phyloP scores from a whole-genome alignment of 2,888 invertebrate genomes.

The Ophraella communa region DNA sequence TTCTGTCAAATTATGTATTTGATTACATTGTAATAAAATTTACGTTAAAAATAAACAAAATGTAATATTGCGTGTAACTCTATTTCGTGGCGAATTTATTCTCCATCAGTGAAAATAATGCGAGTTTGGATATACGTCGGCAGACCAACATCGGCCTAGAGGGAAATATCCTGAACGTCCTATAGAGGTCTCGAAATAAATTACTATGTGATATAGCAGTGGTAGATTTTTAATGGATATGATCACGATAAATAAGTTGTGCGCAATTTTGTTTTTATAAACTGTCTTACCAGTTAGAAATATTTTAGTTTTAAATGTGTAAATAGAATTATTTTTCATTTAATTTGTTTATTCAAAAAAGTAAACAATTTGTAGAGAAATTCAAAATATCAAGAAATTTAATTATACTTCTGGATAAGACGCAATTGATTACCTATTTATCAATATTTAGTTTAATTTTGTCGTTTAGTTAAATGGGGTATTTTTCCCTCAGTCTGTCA shows the following conservation, averaged over 20 bases:
- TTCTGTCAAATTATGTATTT: not conserved
- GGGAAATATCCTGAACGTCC: slow-evolving; percentile 56
- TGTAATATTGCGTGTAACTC: slow-evolving; percentile 41
- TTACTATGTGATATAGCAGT: slow-evolving; percentile 43
- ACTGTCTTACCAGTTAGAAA: too few relatives aligned
- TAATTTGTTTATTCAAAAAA: too few relatives aligned
- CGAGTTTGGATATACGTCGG: slow-evolving; percentile 22
- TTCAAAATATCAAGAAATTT: too few relatives aligned
- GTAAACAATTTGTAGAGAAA: too few relatives aligned
- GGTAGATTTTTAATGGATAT: not conserved
- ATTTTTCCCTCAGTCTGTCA: too few relatives aligned
- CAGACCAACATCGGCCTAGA: slow-evolving; percentile 40
- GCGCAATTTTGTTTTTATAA: too few relatives aligned
- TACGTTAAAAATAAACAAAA: slow-evolving; percentile 31
- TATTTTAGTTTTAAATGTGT: too few relatives aligned
- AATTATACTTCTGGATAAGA: too few relatives aligned
- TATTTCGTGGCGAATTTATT: slow-evolving; percentile 42
- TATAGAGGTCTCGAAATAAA: slow-evolving; percentile 52
- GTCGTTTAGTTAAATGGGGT: too few relatives aligned
- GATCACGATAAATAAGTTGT: not conserved
- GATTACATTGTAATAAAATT: slow-evolving; percentile 20
- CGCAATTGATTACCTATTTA: too few relatives aligned
- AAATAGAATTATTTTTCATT: too few relatives aligned
- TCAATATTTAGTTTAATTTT: too few relatives aligned
- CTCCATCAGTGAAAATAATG: slow-evolving; percentile 39